Evolutionary conservation across 2,113 vertebrate genomes (phyloP).

Genomic region (Oxygymnocypris stewartii): DNA sequence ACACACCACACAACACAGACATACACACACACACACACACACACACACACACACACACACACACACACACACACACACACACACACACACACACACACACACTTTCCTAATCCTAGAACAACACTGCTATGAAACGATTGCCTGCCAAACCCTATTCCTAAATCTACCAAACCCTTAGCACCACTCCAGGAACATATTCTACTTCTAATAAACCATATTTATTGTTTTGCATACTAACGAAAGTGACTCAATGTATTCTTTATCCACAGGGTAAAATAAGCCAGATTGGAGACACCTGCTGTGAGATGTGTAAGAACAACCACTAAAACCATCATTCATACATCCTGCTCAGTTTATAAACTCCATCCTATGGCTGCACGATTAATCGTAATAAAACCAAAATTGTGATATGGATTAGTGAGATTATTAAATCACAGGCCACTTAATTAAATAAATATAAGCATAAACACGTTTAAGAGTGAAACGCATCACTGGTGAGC

Average conservation of each 20-base stretch:
- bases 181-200: neutral
- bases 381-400: neutral
- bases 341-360: neutral
- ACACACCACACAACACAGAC: no score
- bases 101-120: neutral
- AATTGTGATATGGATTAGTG: neutral
- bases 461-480: neutral
- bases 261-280: constrained; percentile 82
- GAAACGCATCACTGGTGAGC: neutral
- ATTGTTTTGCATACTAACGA: neutral
- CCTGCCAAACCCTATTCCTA: neutral
- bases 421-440: neutral
- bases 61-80: no score
- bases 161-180: neutral
- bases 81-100: neutral
- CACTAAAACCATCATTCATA: neutral
- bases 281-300: constrained; percentile 85
- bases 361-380: neutral
- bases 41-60: no score
- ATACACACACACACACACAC: no score
- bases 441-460: neutral
- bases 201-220: neutral
- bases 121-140: neutral
- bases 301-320: constrained; percentile 82
- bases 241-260: neutral